A percentile compares a stretch with the other conserved stretches of the same genome.
phyloP scores from a whole-genome alignment of 2,113 vertebrate genomes.

The Mesembrinibis cayennensis region DNA sequence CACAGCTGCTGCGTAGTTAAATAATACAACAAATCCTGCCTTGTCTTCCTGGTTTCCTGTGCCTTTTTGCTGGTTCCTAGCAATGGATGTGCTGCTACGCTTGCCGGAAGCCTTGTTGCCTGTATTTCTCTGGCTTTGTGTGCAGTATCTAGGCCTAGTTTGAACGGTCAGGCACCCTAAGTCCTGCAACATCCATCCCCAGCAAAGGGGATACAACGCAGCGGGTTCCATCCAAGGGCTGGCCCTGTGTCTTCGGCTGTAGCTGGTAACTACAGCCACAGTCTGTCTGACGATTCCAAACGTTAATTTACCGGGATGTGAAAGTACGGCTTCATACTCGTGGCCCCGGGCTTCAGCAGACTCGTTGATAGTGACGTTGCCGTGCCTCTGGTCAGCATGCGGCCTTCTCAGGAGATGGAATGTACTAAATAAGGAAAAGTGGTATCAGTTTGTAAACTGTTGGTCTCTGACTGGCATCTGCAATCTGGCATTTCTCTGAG shows the following conservation, averaged over 20 bases:
- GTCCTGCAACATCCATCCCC: neutral
- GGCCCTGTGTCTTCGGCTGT: neutral
- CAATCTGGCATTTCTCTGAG: neutral
- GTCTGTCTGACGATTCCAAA: neutral
- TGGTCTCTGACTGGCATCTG: neutral
- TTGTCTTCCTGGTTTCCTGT: neutral
- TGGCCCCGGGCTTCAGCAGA: neutral
- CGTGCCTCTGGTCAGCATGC: neutral
- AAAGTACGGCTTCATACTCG: rapidly evolving
- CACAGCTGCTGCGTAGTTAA: neutral
- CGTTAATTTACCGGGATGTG: neutral
- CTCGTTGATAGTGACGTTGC: neutral
- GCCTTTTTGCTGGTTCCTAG: neutral
- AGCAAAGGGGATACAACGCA: neutral
- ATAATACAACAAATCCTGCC: neutral
- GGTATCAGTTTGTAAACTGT: neutral
- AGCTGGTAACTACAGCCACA: neutral
- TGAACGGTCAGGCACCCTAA: neutral
- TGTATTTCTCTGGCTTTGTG: neutral
- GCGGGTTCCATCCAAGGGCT: neutral
- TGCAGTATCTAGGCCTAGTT: neutral
- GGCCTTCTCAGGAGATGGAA: neutral
- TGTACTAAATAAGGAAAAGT: neutral
- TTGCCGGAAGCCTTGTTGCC: neutral
- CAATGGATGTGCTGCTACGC: neutral